Base-by-base conservation (phyloP, 1,140 invertebrate genomes). In the Drosophila nasuta region DNA sequence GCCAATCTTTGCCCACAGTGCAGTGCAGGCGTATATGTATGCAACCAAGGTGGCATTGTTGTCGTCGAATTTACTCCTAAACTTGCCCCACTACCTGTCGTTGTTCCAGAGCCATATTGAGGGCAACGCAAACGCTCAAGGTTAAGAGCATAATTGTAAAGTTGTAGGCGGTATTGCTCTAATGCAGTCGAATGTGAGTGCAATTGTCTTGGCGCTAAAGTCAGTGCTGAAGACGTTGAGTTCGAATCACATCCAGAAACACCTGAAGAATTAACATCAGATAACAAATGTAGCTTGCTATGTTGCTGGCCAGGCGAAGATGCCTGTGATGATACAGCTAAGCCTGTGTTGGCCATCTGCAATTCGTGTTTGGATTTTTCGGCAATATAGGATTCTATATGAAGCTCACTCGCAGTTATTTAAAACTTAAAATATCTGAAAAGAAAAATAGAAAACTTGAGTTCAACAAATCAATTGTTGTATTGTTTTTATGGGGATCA, bases 111-210 rank as follows among this genome's bases (percentile, higher is more conserved):
- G 75, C 92, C 80, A 92, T 94, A 87, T 78, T 91, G 83, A 0
- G 94, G 93, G 70, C 96, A 93, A 8, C 97, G 93, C 1, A 98
- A 91, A 1, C 97, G 92, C 87, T 97, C 97, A 11, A 96, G 96
- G 54, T 82, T 88, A 90, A 97, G 95, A 15, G 97, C 97, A 92
- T 97, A 97, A 91, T 98, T 97, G 92, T 98, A 98, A 0, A 98
- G 93, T 82, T 98, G 97, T 0, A 97, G 92, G 3, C 97, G 94
- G 87, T 97, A 97, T 82, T 97, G 96, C 70, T 98, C 97, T 41
- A 97, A 92, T 0, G 96, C 63, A 33, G 80, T 79, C 0, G 63
- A n/a, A 30, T 76, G 82, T n/a, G 60, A 20, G 15, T 69, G 56
- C 15, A 51, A 43, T n/a, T 43, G 41, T n/a, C 41, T 43, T 43